Evolutionary conservation across 2,113 vertebrate species (phyloP).

Genomic region (Chaetodon trifascialis): DNA sequence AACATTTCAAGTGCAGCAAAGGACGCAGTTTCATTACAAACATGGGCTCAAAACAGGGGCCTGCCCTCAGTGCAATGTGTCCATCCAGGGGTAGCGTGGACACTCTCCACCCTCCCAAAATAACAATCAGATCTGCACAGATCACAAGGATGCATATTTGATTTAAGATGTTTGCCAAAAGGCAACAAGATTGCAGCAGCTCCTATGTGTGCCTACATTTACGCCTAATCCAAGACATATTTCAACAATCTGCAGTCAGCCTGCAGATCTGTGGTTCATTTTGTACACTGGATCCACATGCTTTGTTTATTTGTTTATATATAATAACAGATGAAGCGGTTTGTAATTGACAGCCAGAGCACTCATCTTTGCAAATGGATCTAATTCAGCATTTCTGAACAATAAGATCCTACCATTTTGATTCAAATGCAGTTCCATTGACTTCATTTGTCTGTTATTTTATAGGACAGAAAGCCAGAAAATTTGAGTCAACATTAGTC

Average conservation of each 20-base stretch:
- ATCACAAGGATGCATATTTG: background rate
- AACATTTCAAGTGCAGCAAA: no score
- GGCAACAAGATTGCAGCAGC: background rate
- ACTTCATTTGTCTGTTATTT: slow-evolving; percentile 7
- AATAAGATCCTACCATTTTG: background rate
- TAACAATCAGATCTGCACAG: background rate
- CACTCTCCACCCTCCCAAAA: no score
- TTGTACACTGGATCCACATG: background rate
- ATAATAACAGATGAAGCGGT: slow-evolving; percentile 15
- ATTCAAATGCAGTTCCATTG: background rate
- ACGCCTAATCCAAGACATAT: background rate
- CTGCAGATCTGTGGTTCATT: background rate
- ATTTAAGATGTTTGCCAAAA: background rate
- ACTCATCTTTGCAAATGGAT: background rate
- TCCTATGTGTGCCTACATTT: no score
- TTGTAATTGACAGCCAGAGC: background rate
- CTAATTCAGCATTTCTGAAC: background rate
- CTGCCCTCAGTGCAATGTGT: background rate
- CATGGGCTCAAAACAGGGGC: background rate
- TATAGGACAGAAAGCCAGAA: background rate
- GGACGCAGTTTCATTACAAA: background rate
- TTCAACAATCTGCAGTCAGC: background rate
- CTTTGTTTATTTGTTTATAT: slow-evolving; percentile 7
- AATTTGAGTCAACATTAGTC: slow-evolving; percentile 17
- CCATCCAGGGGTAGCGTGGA: no score